phyloP scores from a whole-genome alignment of 1,140 invertebrate genomes.

The Antheraea pernyi region DNA sequence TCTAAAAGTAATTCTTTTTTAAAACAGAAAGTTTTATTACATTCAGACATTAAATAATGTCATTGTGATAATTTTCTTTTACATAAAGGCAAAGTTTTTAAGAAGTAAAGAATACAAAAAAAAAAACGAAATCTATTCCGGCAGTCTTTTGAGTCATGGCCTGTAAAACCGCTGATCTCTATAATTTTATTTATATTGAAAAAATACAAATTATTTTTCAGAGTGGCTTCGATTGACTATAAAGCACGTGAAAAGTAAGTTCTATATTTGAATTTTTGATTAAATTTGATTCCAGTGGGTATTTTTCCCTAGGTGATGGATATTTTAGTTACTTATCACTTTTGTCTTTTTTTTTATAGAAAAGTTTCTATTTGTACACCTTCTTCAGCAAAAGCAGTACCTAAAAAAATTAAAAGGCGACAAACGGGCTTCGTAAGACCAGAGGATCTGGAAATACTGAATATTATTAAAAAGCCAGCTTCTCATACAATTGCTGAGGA shows the following conservation, averaged over 20 bases:
- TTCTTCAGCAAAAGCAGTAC: conserved; percentile 19
- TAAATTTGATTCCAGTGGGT: not conserved
- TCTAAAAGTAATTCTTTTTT: too few relatives aligned
- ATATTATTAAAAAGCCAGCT: not conserved
- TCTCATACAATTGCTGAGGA: not conserved
- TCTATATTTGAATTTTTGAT: not conserved
- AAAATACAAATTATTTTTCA: conserved; percentile 21
- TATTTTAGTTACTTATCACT: not conserved
- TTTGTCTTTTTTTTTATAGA: conserved; percentile 42
- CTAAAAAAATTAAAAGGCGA: conserved; percentile 47
- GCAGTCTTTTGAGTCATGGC: not conserved
- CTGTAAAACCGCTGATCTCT: too few relatives aligned
- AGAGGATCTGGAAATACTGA: conserved; percentile 42
- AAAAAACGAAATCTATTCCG: too few relatives aligned
- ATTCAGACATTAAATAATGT: too few relatives aligned
- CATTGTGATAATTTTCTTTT: too few relatives aligned
- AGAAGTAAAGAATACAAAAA: too few relatives aligned
- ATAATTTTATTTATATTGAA: too few relatives aligned
- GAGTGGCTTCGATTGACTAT: conserved; percentile 20
- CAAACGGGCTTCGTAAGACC: conserved; percentile 53
- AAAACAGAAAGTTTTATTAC: too few relatives aligned
- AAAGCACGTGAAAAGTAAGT: conserved; percentile 17
- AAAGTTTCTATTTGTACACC: conserved; percentile 53
- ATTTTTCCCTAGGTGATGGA: not conserved
- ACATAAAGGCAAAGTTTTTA: too few relatives aligned